Conservation (phyloP, 2,113 vertebrate species). For the Callocephalon fimbriatum region DNA sequence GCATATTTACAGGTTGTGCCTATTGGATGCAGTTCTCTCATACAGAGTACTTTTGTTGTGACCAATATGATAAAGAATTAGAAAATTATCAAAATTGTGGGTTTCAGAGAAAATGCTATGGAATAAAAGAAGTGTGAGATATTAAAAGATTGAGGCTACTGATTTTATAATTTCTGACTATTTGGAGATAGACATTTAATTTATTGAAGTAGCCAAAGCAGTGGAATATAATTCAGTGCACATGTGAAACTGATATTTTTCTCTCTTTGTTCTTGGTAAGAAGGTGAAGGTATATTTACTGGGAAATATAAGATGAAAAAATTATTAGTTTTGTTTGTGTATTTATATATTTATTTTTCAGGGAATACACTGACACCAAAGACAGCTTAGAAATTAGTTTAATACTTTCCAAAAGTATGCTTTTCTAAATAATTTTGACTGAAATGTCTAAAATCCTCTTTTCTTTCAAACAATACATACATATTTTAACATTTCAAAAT, state of each 20-base stretch:
- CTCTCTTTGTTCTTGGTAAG: not conserved
- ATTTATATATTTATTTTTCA: not conserved
- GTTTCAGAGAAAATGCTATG: not conserved
- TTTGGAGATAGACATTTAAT: not conserved
- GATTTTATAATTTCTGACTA: conserved; percentile 6
- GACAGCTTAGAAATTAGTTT: not conserved
- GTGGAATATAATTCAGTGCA: not conserved
- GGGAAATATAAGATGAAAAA: not conserved
- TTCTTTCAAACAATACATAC: not conserved
- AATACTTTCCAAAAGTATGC: not conserved
- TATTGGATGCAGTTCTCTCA: not conserved
- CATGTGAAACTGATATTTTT: not conserved
- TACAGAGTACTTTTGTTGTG: not conserved
- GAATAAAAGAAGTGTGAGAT: not conserved
- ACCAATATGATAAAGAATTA: not conserved
- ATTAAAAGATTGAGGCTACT: not conserved
- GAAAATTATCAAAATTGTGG: not conserved
- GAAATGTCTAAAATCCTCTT: not conserved
- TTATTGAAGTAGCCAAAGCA: not conserved
- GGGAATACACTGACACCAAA: not conserved
- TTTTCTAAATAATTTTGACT: not conserved
- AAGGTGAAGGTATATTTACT: not conserved
- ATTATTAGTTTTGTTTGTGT: not conserved
- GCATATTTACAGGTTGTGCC: not conserved
- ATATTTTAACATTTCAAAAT: not conserved